These are phyloP conservation scores for Cairina moschata DNA, from an alignment of 2,113 vertebrate species.

Conservation along the genomic window DNA sequence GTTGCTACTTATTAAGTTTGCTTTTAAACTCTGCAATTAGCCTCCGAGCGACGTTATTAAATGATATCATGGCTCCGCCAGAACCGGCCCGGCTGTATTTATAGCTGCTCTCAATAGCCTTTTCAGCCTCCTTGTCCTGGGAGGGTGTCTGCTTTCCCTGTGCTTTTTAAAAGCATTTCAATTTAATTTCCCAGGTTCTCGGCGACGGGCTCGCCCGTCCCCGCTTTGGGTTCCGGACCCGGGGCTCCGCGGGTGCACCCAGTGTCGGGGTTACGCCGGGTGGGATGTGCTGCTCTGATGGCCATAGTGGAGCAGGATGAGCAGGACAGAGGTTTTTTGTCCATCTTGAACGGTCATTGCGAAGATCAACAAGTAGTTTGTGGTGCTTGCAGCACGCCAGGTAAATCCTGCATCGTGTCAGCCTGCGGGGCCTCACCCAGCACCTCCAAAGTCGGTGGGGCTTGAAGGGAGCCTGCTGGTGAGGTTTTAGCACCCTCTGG, in stretches of 20 bases:
- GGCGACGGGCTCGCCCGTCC: neutral
- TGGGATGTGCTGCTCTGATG: neutral
- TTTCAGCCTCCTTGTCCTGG: neutral
- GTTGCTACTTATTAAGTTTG: neutral
- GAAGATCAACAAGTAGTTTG: neutral
- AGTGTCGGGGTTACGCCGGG: neutral
- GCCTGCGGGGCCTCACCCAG: neutral
- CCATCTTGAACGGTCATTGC: rapidly evolving
- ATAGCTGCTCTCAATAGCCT: neutral
- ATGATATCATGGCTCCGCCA: neutral
- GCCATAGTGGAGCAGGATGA: neutral
- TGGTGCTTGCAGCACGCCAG: neutral
- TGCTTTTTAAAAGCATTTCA: conserved; percentile 1
- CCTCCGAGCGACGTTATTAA: conserved; percentile 10
- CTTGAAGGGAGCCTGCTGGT: neutral
- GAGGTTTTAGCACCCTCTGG: neutral
- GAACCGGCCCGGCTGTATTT: neutral
- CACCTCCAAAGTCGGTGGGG: rapidly evolving
- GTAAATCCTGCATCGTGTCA: neutral
- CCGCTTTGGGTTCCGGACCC: neutral
- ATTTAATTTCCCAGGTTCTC: neutral
- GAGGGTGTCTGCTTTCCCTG: neutral
- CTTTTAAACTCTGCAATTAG: conserved; percentile 12
- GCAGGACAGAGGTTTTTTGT: rapidly evolving
- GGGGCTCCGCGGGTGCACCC: neutral